Evolutionary conservation across 2,797 vertebrate genomes (phyloP).

Genomic region (Cetoscarus ocellatus): DNA sequence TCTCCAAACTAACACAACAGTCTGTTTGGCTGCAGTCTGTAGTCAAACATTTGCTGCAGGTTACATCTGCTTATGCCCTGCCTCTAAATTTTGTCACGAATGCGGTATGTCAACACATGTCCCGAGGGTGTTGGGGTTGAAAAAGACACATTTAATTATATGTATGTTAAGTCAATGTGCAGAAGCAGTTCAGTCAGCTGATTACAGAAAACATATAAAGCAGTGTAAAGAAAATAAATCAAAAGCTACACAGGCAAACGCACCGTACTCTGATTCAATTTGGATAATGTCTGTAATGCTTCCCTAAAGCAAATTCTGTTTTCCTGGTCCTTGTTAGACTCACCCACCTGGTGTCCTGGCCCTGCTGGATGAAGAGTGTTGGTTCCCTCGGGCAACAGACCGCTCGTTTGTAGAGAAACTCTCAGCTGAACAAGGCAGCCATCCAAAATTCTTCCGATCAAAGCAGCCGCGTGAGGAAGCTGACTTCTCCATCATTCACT

Average conservation of each 20-base stretch:
- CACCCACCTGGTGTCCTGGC: constrained; percentile 92
- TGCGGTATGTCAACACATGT: too few species aligned
- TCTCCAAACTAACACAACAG: too few species aligned
- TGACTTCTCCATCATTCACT: constrained; percentile 93
- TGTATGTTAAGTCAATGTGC: too few species aligned
- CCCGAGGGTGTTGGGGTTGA: too few species aligned
- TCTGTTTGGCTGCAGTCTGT: too few species aligned
- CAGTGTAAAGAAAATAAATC: not conserved
- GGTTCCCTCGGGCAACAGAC: constrained; percentile 96
- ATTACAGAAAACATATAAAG: not conserved
- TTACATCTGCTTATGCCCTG: too few species aligned
- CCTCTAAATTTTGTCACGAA: too few species aligned
- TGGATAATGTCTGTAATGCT: not conserved
- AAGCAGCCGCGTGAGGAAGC: constrained; percentile 90
- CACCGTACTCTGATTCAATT: constrained; percentile 7
- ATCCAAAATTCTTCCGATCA: constrained; percentile 92
- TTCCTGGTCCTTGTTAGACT: constrained; percentile 73
- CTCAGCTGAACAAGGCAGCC: constrained; percentile 88
- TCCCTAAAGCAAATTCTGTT: constrained; percentile 2
- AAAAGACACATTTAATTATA: too few species aligned
- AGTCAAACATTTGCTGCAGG: too few species aligned
- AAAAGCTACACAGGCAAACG: not conserved
- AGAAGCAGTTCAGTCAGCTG: too few species aligned
- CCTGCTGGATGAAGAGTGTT: constrained; percentile 94
- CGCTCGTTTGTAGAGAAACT: constrained; percentile 94